These are phyloP conservation scores for Anastatus disparis DNA, from an alignment of 1,140 invertebrate genomes.

Conservation along the genomic window DNA sequence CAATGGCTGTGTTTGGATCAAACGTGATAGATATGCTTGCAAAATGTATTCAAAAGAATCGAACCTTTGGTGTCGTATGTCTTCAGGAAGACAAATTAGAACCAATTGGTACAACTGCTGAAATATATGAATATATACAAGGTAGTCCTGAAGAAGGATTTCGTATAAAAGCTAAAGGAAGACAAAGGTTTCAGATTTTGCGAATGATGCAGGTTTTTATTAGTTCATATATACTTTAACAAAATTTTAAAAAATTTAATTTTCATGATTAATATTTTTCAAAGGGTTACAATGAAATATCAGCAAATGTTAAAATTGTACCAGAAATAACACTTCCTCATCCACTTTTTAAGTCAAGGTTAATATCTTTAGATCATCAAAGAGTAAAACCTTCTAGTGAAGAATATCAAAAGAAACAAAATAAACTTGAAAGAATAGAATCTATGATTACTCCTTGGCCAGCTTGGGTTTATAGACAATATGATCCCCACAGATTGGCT, in stretches of 20 bases:
- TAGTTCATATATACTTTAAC: neutral
- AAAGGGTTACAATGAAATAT: slow-evolving; percentile 48
- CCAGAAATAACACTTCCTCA: slow-evolving; percentile 71
- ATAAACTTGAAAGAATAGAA: slow-evolving; percentile 62
- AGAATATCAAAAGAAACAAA: slow-evolving; percentile 45
- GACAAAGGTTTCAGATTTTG: slow-evolving; percentile 75
- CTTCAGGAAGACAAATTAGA: slow-evolving; percentile 45
- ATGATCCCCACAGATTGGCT: slow-evolving; percentile 71
- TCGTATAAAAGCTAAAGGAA: slow-evolving; percentile 72
- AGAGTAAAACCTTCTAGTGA: slow-evolving; percentile 52
- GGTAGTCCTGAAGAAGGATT: slow-evolving; percentile 58
- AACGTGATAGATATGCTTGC: slow-evolving; percentile 69
- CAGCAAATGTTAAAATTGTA: slow-evolving; percentile 73
- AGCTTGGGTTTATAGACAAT: slow-evolving; percentile 76
- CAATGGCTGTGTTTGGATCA: slow-evolving; percentile 73
- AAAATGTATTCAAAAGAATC: slow-evolving; percentile 68
- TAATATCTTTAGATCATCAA: slow-evolving; percentile 61
- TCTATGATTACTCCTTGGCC: slow-evolving; percentile 69
- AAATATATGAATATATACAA: slow-evolving; percentile 75
- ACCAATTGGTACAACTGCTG: slow-evolving; percentile 76
- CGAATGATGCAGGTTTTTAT: slow-evolving; percentile 51
- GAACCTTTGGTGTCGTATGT: slow-evolving; percentile 73
- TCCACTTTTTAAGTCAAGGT: slow-evolving; percentile 65
- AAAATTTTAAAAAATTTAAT: slow-evolving; percentile 7
- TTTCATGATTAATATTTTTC: too few relatives aligned